A percentile compares a stretch with the other conserved stretches of the same genome.
phyloP scores from a whole-genome alignment of 2,797 vertebrate genomes.

The Nannoperca australis region DNA sequence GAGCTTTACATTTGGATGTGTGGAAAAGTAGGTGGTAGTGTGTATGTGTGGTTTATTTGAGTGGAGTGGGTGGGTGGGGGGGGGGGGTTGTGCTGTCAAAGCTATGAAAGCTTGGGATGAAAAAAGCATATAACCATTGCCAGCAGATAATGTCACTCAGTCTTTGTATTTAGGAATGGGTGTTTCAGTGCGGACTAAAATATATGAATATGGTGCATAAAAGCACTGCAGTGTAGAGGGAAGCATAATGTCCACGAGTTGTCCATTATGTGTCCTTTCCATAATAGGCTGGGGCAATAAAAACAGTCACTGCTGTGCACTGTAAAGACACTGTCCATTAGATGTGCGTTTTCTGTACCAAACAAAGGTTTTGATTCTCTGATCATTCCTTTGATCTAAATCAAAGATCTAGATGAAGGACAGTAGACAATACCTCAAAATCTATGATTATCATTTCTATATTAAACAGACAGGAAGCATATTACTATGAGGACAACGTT shows the following conservation, averaged over 20 bases:
- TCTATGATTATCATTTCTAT: not conserved
- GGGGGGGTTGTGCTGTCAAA: constrained; percentile 74
- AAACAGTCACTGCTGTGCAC: constrained; percentile 28
- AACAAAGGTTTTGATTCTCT: constrained; percentile 33
- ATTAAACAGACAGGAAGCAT: constrained; percentile 9
- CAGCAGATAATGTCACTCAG: constrained; percentile 81
- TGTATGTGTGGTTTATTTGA: constrained; percentile 45
- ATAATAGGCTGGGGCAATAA: constrained; percentile 46
- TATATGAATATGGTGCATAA: constrained; percentile 61
- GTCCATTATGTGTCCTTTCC: constrained; percentile 58
- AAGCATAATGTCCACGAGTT: constrained; percentile 34
- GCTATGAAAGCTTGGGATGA: constrained; percentile 61
- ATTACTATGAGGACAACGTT: constrained; percentile 18
- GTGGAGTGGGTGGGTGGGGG: too few relatives aligned
- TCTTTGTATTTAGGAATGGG: constrained; percentile 64
- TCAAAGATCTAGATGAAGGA: constrained; percentile 32
- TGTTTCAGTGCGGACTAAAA: constrained; percentile 62
- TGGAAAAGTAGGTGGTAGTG: constrained; percentile 48
- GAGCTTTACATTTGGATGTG: constrained; percentile 65
- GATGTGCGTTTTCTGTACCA: constrained; percentile 8
- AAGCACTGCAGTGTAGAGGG: constrained; percentile 39
- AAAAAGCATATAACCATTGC: constrained; percentile 60
- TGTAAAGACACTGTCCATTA: constrained; percentile 45
- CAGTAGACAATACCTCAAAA: constrained; percentile 11
- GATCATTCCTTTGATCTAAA: constrained; percentile 44